phyloP scores from a whole-genome alignment of 2,113 vertebrate genomes.

The Perccottus glenii region DNA sequence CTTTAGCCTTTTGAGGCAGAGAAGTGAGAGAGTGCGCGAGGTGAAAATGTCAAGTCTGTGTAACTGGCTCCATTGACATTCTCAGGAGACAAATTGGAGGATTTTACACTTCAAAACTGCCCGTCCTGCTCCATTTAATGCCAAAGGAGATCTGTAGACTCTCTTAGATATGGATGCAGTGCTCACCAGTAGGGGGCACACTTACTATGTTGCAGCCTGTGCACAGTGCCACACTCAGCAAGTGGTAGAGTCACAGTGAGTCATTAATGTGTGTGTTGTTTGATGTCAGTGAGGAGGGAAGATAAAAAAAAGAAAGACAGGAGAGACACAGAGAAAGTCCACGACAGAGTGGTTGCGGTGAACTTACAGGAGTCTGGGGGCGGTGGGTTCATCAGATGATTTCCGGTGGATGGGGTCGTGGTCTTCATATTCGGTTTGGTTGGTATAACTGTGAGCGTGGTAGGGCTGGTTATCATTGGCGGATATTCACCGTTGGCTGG shows the following conservation, averaged over 20 bases:
- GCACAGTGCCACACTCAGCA: constrained; percentile 11
- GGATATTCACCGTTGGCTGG: constrained; percentile 82
- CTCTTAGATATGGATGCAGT: not conserved
- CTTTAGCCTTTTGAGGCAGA: constrained; percentile 52
- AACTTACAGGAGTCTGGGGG: constrained; percentile 70
- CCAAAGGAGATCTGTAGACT: constrained; percentile 56
- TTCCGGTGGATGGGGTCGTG: constrained; percentile 40
- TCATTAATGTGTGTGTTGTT: constrained; percentile 26
- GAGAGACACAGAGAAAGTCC: not conserved
- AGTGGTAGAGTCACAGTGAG: constrained; percentile 30
- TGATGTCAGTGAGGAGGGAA: constrained; percentile 3
- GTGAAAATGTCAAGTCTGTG: constrained; percentile 68
- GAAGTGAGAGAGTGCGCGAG: constrained; percentile 26
- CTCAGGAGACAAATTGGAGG: constrained; percentile 69
- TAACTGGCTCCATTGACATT: constrained; percentile 71
- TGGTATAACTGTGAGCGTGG: constrained; percentile 21
- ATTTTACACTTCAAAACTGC: constrained; percentile 69
- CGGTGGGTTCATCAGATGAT: constrained; percentile 10
- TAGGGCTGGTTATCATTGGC: constrained; percentile 62
- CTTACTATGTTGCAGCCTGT: constrained; percentile 63
- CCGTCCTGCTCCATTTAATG: constrained; percentile 66
- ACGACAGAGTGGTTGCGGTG: not conserved
- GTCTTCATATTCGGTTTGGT: constrained; percentile 47
- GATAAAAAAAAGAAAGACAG: constrained; percentile 7
- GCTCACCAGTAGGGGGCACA: constrained; percentile 69